These are phyloP conservation scores for Mustelus asterias DNA, from an alignment of 2,113 vertebrate genomes.

Conservation along the genomic window DNA sequence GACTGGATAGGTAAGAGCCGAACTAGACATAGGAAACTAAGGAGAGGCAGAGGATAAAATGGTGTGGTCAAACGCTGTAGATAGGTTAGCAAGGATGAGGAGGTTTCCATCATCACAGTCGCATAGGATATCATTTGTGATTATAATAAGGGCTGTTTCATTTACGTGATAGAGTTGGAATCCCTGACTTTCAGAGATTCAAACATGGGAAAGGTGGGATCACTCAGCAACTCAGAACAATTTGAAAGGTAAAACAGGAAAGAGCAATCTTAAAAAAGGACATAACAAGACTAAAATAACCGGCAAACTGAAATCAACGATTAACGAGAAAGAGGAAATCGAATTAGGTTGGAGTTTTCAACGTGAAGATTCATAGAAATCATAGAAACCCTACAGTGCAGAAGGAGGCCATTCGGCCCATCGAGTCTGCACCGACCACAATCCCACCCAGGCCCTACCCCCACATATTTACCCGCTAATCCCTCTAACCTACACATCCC, in stretches of 20 bases:
- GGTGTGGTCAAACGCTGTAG: not conserved
- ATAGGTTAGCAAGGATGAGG: not conserved
- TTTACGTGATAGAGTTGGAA: not conserved
- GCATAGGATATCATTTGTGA: not conserved
- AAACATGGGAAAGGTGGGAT: not conserved
- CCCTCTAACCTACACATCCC: too few relatives aligned
- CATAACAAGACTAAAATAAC: not conserved
- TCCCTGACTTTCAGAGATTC: not conserved
- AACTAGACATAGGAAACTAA: not conserved
- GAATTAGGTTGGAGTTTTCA: not conserved
- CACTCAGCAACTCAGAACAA: not conserved
- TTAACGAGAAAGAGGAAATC: not conserved
- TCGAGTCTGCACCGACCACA: too few relatives aligned
- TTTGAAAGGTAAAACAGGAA: not conserved
- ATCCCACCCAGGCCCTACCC: too few relatives aligned
- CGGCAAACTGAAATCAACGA: conserved; percentile 34
- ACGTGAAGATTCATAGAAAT: too few relatives aligned
- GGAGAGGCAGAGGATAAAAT: not conserved
- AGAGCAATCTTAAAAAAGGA: not conserved
- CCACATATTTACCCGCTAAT: too few relatives aligned
- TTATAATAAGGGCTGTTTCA: not conserved
- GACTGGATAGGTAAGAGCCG: not conserved
- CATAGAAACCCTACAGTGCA: too few relatives aligned
- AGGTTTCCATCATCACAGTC: not conserved
- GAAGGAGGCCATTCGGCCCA: too few relatives aligned